These are phyloP conservation scores for Microctenopoma lineatum DNA, from an alignment of 2,797 vertebrate species.

Conservation along the genomic window DNA sequence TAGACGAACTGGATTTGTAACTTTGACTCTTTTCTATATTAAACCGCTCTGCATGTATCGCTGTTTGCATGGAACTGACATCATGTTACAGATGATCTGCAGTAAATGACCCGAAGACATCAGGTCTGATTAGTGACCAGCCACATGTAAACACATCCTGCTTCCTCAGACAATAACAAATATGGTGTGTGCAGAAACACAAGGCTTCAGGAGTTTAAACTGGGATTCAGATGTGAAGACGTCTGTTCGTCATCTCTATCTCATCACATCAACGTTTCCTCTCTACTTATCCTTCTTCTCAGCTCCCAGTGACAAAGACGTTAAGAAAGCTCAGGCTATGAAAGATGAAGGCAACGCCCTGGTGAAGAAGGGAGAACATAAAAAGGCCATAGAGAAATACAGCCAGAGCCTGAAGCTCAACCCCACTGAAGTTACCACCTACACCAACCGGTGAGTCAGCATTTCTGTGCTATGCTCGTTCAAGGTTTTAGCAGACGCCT, in stretches of 20 bases:
- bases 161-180: background rate
- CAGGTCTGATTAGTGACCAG: background rate
- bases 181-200: no score
- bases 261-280: background rate
- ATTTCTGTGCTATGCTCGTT: no score
- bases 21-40: no score
- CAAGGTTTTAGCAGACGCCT: no score
- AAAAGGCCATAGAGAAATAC: conserved; percentile 92
- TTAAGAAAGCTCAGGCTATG: conserved; percentile 83
- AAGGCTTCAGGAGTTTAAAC: background rate
- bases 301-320: conserved; percentile 78
- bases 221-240: background rate
- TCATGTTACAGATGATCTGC: background rate
- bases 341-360: conserved; percentile 93
- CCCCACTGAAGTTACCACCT: conserved; percentile 86
- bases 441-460: conserved; percentile 89
- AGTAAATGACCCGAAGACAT: no score
- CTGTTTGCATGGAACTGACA: background rate
- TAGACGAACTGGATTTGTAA: background rate
- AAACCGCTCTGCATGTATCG: no score
- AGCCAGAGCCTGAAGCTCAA: conserved; percentile 89
- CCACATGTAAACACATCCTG: no score
- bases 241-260: background rate
- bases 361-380: conserved; percentile 91
- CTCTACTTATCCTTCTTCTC: background rate